phyloP scores from a whole-genome alignment of 2,113 vertebrate species.

The Dromaius novaehollandiae region DNA sequence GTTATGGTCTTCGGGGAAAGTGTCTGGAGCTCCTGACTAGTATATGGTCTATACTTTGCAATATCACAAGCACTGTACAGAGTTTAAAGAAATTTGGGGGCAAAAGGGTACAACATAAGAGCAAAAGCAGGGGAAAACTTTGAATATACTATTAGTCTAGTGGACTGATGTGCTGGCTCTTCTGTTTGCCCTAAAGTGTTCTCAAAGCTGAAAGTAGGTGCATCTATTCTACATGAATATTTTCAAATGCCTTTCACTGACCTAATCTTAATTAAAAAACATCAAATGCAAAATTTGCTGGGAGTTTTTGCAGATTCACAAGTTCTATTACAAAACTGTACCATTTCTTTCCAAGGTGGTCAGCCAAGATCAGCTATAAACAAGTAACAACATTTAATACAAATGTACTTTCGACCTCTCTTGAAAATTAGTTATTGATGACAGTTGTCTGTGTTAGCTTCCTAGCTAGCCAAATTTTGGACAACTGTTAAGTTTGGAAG shows the following conservation, averaged over 20 bases:
- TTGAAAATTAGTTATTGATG: not conserved
- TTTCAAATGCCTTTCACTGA: not conserved
- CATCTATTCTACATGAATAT: not conserved
- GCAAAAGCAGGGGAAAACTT: not conserved
- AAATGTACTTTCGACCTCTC: not conserved
- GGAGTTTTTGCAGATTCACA: not conserved
- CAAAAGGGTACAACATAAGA: not conserved
- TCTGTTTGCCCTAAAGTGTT: not conserved
- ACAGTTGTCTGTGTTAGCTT: not conserved
- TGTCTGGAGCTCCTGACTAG: not conserved
- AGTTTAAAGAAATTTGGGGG: not conserved
- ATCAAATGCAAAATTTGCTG: not conserved
- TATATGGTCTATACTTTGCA: not conserved
- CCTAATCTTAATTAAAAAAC: not conserved
- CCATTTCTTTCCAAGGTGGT: not conserved
- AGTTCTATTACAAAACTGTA: not conserved
- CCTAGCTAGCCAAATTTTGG: not conserved
- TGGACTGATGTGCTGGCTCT: not conserved
- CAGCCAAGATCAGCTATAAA: not conserved
- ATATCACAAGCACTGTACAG: accelerated
- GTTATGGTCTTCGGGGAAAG: not conserved
- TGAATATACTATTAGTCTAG: not conserved
- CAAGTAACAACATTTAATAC: not conserved
- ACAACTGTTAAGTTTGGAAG: not conserved
- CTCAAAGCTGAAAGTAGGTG: not conserved